These are phyloP conservation scores for Zeus faber DNA, from an alignment of 2,113 vertebrate species.

Conservation along the genomic window DNA sequence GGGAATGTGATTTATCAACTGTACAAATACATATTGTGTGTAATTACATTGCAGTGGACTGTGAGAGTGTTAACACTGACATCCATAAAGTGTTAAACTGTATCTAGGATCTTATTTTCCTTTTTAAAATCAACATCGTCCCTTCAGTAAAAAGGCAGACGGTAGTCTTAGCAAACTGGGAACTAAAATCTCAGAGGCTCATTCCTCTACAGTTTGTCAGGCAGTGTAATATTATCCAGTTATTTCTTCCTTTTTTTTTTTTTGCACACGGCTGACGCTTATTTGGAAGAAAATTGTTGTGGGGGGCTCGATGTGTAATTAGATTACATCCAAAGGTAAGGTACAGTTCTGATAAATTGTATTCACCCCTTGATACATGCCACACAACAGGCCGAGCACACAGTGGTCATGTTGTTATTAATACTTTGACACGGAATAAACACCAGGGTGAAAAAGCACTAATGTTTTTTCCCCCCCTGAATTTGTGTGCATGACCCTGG, in stretches of 20 bases:
- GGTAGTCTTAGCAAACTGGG: too few relatives aligned
- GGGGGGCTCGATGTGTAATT: slow-evolving; percentile 51
- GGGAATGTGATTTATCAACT: too few relatives aligned
- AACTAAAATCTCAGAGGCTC: too few relatives aligned
- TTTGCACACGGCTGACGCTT: slow-evolving; percentile 5
- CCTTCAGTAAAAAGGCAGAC: too few relatives aligned
- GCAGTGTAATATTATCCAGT: slow-evolving; percentile 39
- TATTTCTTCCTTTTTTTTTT: slow-evolving; percentile 20
- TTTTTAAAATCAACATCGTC: too few relatives aligned
- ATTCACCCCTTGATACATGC: slow-evolving; percentile 50
- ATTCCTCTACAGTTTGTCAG: too few relatives aligned
- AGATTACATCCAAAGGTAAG: slow-evolving; percentile 53
- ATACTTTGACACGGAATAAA: slow-evolving; percentile 45
- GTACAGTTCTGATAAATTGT: slow-evolving; percentile 37
- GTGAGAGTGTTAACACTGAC: too few relatives aligned
- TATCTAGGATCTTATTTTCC: too few relatives aligned
- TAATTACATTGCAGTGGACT: too few relatives aligned
- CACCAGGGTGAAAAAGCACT: slow-evolving; percentile 27
- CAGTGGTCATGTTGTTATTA: slow-evolving; percentile 43
- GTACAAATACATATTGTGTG: too few relatives aligned
- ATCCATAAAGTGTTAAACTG: too few relatives aligned
- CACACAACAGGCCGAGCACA: slow-evolving; percentile 23
- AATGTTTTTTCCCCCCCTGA: slow-evolving; percentile 21
- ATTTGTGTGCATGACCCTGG: slow-evolving; percentile 33
- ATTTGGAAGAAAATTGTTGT: slow-evolving; percentile 66